Conservation (phyloP, 2,888 invertebrate species). For the Harpalus rubripes region DNA sequence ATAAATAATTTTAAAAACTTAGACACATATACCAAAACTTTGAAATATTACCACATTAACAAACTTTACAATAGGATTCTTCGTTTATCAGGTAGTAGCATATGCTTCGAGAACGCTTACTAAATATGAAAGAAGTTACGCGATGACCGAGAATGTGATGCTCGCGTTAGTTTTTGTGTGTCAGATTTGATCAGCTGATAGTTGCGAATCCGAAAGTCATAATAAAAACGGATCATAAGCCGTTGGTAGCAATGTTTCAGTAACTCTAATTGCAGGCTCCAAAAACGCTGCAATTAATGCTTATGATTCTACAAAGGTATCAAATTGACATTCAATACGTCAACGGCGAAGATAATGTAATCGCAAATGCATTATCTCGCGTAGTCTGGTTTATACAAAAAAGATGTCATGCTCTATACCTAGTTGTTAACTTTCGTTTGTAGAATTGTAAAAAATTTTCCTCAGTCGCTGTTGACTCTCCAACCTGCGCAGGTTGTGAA, state of each 20-base stretch:
- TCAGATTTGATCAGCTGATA: neutral
- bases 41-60: no score
- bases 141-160: constrained; percentile 1
- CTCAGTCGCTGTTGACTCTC: no score
- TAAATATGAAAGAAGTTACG: neutral
- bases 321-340: neutral
- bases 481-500: no score
- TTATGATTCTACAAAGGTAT: neutral
- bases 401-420: no score
- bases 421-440: no score
- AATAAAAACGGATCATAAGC: neutral
- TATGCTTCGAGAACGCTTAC: constrained; percentile 5
- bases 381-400: no score
- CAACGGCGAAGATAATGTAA: neutral
- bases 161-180: constrained; percentile 1
- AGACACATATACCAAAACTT: neutral
- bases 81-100: neutral
- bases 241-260: neutral
- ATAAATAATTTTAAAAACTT: no score
- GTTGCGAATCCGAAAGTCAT: neutral
- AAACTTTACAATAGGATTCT: neutral
- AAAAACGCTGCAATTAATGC: neutral
- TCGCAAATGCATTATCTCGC: no score
- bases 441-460: no score
- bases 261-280: neutral